Percentiles rank a stretch among this genome's conserved stretches.
Evolutionary conservation across 1,140 invertebrate species (phyloP).

Genomic region (Drosophila cardini): DNA sequence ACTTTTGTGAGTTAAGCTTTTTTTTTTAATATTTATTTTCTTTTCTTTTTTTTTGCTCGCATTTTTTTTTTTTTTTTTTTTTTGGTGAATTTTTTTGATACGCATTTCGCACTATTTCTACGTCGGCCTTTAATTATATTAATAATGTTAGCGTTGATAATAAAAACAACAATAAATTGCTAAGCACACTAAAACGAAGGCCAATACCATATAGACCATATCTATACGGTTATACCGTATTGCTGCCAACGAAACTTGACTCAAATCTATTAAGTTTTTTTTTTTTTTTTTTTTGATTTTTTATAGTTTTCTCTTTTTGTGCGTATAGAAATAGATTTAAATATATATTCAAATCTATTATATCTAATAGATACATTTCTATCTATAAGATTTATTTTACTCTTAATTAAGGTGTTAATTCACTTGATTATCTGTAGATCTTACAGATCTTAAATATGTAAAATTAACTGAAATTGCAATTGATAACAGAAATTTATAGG

Average conservation of each 20-base stretch:
- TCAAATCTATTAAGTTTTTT: conserved; percentile 6
- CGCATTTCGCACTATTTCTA: conserved; percentile 64
- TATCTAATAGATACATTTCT: neutral
- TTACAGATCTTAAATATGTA: too few relatives aligned
- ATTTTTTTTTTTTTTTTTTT: conserved; percentile 18
- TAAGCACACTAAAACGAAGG: conserved; percentile 46
- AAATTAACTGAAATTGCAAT: too few relatives aligned
- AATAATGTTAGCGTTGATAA: conserved; percentile 55
- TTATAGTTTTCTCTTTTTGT: neutral
- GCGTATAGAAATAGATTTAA: conserved; percentile 10
- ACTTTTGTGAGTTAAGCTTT: neutral
- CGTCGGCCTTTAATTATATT: conserved; percentile 58
- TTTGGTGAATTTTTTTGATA: conserved; percentile 41
- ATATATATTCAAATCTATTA: conserved; percentile 16
- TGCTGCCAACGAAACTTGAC: conserved; percentile 12
- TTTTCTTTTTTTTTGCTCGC: conserved; percentile 9
- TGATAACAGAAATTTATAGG: too few relatives aligned
- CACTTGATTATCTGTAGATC: too few relatives aligned
- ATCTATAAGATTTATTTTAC: neutral
- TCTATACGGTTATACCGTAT: conserved; percentile 8
- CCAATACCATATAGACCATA: conserved; percentile 28
- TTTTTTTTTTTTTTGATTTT: neutral
- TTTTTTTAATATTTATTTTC: conserved; percentile 22
- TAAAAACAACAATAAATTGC: conserved; percentile 62
- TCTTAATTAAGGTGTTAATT: too few relatives aligned